A percentile compares a stretch with the other conserved stretches of the same genome.
These are phyloP conservation scores for Eristalinus aeneus DNA, from an alignment of 2,888 invertebrate genomes.

Conservation along the genomic window DNA sequence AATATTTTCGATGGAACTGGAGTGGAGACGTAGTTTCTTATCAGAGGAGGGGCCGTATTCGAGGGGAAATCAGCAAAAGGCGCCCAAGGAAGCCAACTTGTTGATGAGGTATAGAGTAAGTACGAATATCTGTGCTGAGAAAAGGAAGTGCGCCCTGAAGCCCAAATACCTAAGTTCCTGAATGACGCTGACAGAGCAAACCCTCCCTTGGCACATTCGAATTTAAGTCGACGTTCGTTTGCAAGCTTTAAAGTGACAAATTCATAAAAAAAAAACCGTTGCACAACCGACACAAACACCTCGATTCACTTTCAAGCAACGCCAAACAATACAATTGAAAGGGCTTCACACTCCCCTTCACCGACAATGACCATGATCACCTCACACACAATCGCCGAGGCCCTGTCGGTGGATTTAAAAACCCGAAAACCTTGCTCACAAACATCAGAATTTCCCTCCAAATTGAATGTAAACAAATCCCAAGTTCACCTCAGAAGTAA, in stretches of 20 bases:
- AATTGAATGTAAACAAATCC: constrained; percentile 61
- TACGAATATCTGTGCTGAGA: too few relatives aligned
- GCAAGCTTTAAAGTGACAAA: too few relatives aligned
- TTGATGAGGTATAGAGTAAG: too few relatives aligned
- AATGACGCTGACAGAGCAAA: too few relatives aligned
- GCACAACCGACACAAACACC: background rate
- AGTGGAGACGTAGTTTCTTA: background rate
- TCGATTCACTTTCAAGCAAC: background rate
- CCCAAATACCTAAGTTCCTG: too few relatives aligned
- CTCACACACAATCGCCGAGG: background rate
- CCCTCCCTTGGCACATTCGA: too few relatives aligned
- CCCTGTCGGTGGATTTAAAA: background rate
- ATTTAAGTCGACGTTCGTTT: too few relatives aligned
- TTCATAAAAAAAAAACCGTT: too few relatives aligned
- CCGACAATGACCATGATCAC: background rate
- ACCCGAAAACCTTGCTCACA: background rate
- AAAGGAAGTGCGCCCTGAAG: too few relatives aligned
- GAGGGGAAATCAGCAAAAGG: background rate
- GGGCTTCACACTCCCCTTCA: background rate
- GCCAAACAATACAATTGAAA: background rate
- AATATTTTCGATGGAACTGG: background rate
- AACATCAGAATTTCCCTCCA: constrained; percentile 46
- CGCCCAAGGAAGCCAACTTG: background rate
- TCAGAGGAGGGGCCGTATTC: background rate
- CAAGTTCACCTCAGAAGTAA: constrained; percentile 49